These are phyloP conservation scores for Mola mola DNA, from an alignment of 2,113 vertebrate species.

Conservation along the genomic window DNA sequence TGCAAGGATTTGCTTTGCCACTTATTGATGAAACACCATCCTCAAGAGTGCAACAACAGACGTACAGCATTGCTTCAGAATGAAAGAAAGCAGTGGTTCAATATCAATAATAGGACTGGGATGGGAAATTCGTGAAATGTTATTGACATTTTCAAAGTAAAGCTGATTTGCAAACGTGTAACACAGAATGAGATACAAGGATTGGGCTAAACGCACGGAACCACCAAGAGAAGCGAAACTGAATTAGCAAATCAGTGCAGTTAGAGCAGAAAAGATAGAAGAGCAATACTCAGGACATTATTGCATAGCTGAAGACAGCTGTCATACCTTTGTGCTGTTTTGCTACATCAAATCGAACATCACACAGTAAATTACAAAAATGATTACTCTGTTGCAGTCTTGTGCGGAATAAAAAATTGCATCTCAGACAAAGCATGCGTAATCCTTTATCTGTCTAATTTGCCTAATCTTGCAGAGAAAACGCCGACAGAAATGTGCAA, in stretches of 20 bases:
- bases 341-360: constrained; percentile 21
- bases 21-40: constrained; percentile 10
- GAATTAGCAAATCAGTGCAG: too few relatives aligned
- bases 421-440: constrained; percentile 26
- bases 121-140: constrained; percentile 11
- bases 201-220: not conserved
- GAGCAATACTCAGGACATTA: too few relatives aligned
- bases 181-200: not conserved
- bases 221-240: not conserved
- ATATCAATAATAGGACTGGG: constrained; percentile 9
- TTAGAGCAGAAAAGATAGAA: too few relatives aligned
- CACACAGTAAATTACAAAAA: constrained; percentile 14
- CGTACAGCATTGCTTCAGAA: constrained; percentile 21
- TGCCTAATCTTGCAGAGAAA: constrained; percentile 28
- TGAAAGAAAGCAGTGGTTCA: constrained; percentile 10
- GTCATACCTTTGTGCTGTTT: constrained; percentile 12
- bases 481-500: not conserved
- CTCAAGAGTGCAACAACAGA: constrained; percentile 12
- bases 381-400: constrained; percentile 7
- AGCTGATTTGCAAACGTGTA: not conserved
- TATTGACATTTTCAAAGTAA: constrained; percentile 14
- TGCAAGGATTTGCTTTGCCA: too few relatives aligned
- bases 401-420: not conserved
- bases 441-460: constrained; percentile 31
- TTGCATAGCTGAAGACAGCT: constrained; percentile 10